Evolutionary conservation across 2,113 vertebrate genomes (phyloP).

Genomic region (Syngnathus typhle): DNA sequence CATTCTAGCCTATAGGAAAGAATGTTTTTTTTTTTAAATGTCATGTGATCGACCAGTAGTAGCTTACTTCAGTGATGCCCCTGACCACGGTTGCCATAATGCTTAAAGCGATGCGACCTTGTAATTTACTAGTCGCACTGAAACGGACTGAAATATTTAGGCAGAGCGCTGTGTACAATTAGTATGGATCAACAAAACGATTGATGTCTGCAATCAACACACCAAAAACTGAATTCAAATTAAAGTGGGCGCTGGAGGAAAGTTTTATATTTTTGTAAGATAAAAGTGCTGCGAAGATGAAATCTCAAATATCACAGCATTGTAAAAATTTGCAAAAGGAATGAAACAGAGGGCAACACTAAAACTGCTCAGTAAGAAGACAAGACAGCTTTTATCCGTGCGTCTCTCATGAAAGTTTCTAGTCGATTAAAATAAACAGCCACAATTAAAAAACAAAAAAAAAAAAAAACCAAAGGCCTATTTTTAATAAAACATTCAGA

Average conservation of each 20-base stretch:
- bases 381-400: conserved; percentile 5
- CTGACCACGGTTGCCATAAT: too few species aligned
- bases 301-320: conserved; percentile 37
- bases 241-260: conserved; percentile 18
- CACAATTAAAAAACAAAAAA: neutral
- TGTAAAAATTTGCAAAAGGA: conserved; percentile 20
- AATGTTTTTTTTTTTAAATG: too few species aligned
- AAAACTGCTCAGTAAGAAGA: conserved; percentile 3
- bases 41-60: too few species aligned
- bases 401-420: neutral
- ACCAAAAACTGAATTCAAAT: neutral
- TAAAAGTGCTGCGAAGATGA: conserved; percentile 39
- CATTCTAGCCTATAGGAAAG: too few species aligned
- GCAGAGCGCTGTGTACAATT: too few species aligned
- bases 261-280: conserved; percentile 55
- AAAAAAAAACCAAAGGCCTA: neutral
- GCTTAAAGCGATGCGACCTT: too few species aligned
- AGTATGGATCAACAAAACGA: neutral
- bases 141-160: too few species aligned
- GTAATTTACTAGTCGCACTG: too few species aligned
- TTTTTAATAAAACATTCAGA: neutral
- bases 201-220: neutral
- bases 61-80: too few species aligned
- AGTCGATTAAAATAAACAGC: neutral
- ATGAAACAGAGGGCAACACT: conserved; percentile 3